These are phyloP conservation scores for Formicarius rufipectus DNA, from an alignment of 2,113 vertebrate genomes.

Conservation along the genomic window DNA sequence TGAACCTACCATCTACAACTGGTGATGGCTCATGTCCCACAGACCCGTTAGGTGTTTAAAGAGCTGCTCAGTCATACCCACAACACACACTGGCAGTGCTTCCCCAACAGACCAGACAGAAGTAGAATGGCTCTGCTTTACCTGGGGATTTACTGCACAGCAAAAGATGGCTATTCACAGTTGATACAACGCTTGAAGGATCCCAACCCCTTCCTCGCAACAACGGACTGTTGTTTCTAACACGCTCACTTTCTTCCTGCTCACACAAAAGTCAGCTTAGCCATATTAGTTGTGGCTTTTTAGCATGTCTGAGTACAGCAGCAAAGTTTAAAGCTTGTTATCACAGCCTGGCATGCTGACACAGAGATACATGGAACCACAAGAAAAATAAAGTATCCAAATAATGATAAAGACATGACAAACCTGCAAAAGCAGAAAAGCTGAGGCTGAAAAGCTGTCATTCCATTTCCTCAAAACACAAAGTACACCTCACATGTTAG, in stretches of 20 bases:
- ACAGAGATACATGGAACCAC: conserved; percentile 32
- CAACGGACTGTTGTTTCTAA: conserved; percentile 53
- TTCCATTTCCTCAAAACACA: neutral
- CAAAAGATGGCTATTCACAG: neutral
- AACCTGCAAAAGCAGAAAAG: conserved; percentile 9
- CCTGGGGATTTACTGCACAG: conserved; percentile 28
- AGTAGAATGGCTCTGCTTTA: neutral
- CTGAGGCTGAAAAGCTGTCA: neutral
- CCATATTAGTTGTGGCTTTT: conserved; percentile 36
- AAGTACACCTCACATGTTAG: neutral
- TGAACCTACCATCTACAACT: accelerated
- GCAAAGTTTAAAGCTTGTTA: conserved; percentile 45
- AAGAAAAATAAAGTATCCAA: conserved; percentile 52
- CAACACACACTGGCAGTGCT: neutral
- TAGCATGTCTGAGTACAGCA: conserved; percentile 33
- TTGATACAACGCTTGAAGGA: neutral
- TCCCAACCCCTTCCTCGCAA: neutral
- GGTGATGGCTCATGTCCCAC: neutral
- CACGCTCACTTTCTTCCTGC: conserved; percentile 50
- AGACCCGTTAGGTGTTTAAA: accelerated
- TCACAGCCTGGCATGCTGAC: neutral
- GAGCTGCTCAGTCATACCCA: neutral
- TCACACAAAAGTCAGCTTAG: conserved; percentile 63
- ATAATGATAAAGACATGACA: neutral
- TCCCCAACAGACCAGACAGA: neutral